Evolutionary conservation across 1,140 invertebrate species (phyloP), one percentile per base, ranked within the genome.

Genomic region (Bombus sylvicola): DNA sequence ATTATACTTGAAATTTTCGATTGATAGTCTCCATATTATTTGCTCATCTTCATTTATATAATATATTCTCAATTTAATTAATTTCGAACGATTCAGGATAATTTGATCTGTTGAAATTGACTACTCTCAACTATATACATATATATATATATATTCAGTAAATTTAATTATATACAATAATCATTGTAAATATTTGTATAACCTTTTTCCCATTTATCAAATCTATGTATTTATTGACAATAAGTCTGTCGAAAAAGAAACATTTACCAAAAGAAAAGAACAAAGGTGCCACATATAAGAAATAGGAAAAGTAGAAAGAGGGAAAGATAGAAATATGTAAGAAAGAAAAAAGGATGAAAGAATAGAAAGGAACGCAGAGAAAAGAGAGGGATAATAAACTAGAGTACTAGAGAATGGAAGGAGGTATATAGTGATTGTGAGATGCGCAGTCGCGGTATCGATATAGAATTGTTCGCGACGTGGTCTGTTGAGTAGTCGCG

Each of bases 361-460:
- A 66, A 18, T 18, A 66, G 31, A 39, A 47, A 15, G 25, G 39
- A 41, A 39, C 4, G 8, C 28, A 81, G 34, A 12, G 18, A 41
- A 39, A 15, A 53, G 80, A 68, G 75, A 43, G 43, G 66, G 66
- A 37, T 5, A 76, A 47, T 84, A 57, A 41, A 15, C 75, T 39
- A 62, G 75, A n/a, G n/a, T 64, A 47, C 37, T 39, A 62, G 75
- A n/a, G n/a, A 77, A 47, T 39, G 64, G 37, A 47, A 66, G 43
- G 64, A 80, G 64, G 39, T 37, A 41, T 39, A 18, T 28, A 47
- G 22, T 18, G 66, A 84, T 79, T 53, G 68, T 68, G 64, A 22
- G 68, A 85, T 85, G 83, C 76, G 76, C 77, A 85, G 43, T 62
- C 76, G 77, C 47, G 47, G 47, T 80, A 80, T 85, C 77, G 31